A percentile compares a stretch with the other conserved stretches of the same genome.
These are phyloP conservation scores for Aphyosemion australe DNA, from an alignment of 2,113 vertebrate species.

Conservation along the genomic window DNA sequence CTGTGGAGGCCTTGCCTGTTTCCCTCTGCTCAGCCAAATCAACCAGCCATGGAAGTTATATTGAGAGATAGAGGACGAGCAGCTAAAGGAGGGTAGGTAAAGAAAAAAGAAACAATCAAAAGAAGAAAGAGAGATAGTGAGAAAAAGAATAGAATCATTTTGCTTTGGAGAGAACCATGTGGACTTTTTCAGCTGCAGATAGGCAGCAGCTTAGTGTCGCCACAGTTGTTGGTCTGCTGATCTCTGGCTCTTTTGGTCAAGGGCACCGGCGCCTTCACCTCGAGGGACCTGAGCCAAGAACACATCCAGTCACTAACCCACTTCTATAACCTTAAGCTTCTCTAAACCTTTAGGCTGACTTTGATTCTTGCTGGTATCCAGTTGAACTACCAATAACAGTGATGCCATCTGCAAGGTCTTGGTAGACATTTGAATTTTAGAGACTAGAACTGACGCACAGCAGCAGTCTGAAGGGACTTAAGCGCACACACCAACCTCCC, in stretches of 20 bases:
- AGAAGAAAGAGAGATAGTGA: slow-evolving; percentile 7
- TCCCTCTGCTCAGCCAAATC: slow-evolving; percentile 61
- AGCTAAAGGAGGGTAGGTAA: slow-evolving; percentile 29
- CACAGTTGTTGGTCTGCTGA: slow-evolving; percentile 20
- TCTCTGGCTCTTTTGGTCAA: slow-evolving; percentile 25
- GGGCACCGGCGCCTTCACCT: slow-evolving; percentile 35
- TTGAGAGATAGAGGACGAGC: slow-evolving; percentile 37
- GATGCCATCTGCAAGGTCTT: slow-evolving; percentile 9
- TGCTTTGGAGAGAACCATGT: slow-evolving; percentile 7
- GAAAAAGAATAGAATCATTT: slow-evolving; percentile 11
- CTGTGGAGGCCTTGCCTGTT: slow-evolving; percentile 62
- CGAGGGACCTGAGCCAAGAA: slow-evolving; percentile 24
- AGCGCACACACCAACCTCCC: too few species aligned
- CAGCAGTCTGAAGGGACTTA: too few species aligned
- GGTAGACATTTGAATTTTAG: background rate
- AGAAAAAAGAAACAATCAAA: slow-evolving; percentile 11
- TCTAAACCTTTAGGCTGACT: slow-evolving; percentile 6
- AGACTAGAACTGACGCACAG: too few species aligned
- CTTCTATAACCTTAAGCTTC: slow-evolving; percentile 16
- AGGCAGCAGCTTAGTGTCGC: slow-evolving; percentile 25
- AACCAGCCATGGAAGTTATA: slow-evolving; percentile 66
- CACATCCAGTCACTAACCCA: slow-evolving; percentile 22
- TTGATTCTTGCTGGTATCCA: slow-evolving; percentile 6
- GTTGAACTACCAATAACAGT: background rate
- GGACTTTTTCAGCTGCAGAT: background rate